A percentile compares a stretch with the other conserved stretches of the same genome.
These are phyloP conservation scores for Sitta carolinensis DNA, from an alignment of 2,797 vertebrate species.

Conservation along the genomic window DNA sequence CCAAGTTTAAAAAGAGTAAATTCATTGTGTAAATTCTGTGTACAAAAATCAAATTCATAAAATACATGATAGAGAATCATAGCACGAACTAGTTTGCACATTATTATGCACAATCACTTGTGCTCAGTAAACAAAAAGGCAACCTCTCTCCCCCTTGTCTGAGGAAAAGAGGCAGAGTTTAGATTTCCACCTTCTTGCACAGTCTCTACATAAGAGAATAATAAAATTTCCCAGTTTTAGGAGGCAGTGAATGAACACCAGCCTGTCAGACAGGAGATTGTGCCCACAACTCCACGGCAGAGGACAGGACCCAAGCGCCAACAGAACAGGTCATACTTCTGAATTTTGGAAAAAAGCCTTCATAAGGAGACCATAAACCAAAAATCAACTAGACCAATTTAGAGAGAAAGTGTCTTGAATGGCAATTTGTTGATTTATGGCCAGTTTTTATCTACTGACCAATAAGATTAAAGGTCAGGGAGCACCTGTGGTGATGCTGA, in stretches of 20 bases:
- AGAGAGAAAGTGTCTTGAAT: constrained; percentile 13
- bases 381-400: constrained; percentile 42
- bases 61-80: not conserved
- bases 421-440: constrained; percentile 26
- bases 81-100: not conserved
- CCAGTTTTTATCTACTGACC: constrained; percentile 37
- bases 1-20: not conserved
- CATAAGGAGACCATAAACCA: not conserved
- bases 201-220: constrained; percentile 54
- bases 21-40: not conserved
- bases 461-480: constrained; percentile 19
- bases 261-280: not conserved
- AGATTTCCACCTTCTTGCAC: constrained; percentile 3
- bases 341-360: constrained; percentile 25
- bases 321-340: not conserved
- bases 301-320: constrained; percentile 19
- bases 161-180: not conserved
- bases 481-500: constrained; percentile 10
- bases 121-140: not conserved
- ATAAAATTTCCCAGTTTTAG: not conserved
- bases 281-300: not conserved
- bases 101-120: not conserved
- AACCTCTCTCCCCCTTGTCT: not conserved
- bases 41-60: not conserved
- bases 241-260: not conserved